phyloP scores from a whole-genome alignment of 1,140 invertebrate species.

The Drosophila ogumai region DNA sequence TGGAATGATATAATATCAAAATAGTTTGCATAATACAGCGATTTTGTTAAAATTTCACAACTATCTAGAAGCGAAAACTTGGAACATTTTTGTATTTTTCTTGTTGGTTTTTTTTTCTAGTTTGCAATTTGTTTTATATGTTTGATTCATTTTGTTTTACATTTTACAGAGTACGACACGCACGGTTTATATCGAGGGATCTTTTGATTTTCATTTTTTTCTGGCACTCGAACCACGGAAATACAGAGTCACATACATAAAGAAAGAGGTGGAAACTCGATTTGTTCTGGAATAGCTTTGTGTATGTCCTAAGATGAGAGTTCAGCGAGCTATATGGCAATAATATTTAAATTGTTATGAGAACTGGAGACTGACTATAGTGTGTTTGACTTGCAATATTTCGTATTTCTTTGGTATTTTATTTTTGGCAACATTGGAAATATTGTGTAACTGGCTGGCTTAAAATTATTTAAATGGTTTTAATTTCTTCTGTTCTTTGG shows the following conservation, averaged over 20 bases:
- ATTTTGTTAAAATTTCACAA: slow-evolving; percentile 76
- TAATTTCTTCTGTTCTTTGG: slow-evolving; percentile 40
- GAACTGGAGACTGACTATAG: slow-evolving; percentile 59
- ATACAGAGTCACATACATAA: slow-evolving; percentile 29
- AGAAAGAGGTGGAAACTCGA: slow-evolving; percentile 14
- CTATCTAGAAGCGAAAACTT: slow-evolving; percentile 79
- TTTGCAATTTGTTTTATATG: slow-evolving; percentile 18
- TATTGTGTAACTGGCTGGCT: slow-evolving; percentile 50
- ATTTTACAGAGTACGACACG: slow-evolving; percentile 73
- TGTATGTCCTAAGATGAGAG: slow-evolving; percentile 26
- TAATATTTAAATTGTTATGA: slow-evolving; percentile 45
- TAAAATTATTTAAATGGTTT: slow-evolving; percentile 63
- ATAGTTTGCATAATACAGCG: slow-evolving; percentile 80
- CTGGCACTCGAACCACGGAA: slow-evolving; percentile 19
- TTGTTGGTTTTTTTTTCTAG: slow-evolving; percentile 6
- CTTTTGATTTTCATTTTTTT: slow-evolving; percentile 45
- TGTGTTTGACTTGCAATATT: slow-evolving; percentile 44
- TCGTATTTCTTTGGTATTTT: slow-evolving; percentile 55
- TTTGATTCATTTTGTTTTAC: slow-evolving; percentile 40
- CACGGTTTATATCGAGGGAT: slow-evolving; percentile 48
- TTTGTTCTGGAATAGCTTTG: slow-evolving; percentile 38
- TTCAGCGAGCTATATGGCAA: slow-evolving; percentile 37
- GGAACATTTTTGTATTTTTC: slow-evolving; percentile 48
- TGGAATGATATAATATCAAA: slow-evolving; percentile 84
- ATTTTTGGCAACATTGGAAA: slow-evolving; percentile 77